Conservation (phyloP, 2,888 invertebrate species). For the Hecatera dysodea region DNA sequence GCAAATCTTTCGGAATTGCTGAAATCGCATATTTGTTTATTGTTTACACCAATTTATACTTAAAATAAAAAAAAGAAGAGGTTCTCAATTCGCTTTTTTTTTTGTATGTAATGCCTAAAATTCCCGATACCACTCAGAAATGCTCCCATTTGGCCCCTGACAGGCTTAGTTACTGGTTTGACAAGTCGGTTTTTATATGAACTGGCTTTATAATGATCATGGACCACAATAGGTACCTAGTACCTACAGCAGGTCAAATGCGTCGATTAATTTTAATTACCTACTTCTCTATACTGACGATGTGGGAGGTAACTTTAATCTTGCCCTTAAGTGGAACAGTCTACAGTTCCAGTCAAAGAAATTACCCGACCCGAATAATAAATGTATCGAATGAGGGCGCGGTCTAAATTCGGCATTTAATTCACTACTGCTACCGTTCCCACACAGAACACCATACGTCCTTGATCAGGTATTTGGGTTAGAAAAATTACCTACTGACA, state of each 20-base stretch:
- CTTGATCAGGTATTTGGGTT: slow-evolving; percentile 87
- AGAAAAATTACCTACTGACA: slow-evolving; percentile 83
- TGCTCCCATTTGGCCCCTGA: not conserved
- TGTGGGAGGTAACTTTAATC: slow-evolving; percentile 30
- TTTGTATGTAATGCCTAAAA: no score
- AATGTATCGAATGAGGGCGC: slow-evolving; percentile 60
- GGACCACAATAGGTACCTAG: not conserved
- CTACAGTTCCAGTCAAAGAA: slow-evolving; percentile 42
- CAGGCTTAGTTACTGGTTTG: not conserved
- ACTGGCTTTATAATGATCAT: not conserved
- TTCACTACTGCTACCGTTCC: slow-evolving; percentile 70
- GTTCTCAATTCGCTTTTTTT: no score
- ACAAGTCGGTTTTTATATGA: not conserved
- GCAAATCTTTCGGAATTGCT: no score
- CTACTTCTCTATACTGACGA: not conserved
- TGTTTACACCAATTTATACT: no score
- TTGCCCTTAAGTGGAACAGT: slow-evolving; percentile 52
- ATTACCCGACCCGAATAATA: slow-evolving; percentile 57
- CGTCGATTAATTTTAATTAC: not conserved
- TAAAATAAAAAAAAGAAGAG: no score
- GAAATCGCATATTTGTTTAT: no score
- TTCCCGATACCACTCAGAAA: no score
- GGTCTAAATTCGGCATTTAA: slow-evolving; percentile 64
- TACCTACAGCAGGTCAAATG: not conserved
- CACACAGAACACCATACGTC: slow-evolving; percentile 75